A percentile compares a stretch with the other conserved stretches of the same genome.
Evolutionary conservation across 2,113 vertebrate genomes (phyloP).

Genomic region (Macquaria australasica): DNA sequence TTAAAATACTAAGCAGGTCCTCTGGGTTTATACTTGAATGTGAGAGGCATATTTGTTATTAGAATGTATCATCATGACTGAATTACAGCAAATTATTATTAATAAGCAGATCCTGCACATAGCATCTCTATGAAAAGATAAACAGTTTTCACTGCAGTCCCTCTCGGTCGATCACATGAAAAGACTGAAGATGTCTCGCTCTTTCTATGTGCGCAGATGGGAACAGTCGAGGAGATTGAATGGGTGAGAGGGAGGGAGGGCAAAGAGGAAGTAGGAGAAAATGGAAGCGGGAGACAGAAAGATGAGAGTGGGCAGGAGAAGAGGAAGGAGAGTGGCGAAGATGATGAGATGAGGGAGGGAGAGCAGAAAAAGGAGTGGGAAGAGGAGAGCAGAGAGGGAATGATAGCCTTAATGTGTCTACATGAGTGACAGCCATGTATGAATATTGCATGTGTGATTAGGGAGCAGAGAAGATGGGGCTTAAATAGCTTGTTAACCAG

Average conservation of each 20-base stretch:
- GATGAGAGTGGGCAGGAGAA: conserved; percentile 58
- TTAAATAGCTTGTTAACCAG: conserved; percentile 73
- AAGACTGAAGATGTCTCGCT: conserved; percentile 64
- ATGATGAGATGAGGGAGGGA: conserved; percentile 49
- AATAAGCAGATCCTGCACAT: conserved; percentile 67
- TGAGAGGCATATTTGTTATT: conserved; percentile 48
- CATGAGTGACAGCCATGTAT: conserved; percentile 71
- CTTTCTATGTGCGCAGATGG: conserved; percentile 68
- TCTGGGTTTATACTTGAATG: conserved; percentile 46
- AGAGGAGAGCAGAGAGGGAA: conserved; percentile 45
- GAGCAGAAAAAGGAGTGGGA: conserved; percentile 27
- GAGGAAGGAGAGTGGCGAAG: conserved; percentile 54
- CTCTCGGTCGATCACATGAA: conserved; percentile 49
- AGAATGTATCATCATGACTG: conserved; percentile 47
- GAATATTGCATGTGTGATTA: conserved; percentile 75
- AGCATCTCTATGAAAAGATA: conserved; percentile 61
- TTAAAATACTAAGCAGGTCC: conserved; percentile 48
- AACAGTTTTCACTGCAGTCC: conserved; percentile 55
- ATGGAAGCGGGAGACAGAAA: conserved; percentile 62
- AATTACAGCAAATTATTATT: conserved; percentile 67
- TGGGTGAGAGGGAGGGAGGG: conserved; percentile 55
- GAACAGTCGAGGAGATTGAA: conserved; percentile 58
- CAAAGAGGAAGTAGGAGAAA: conserved; percentile 68
- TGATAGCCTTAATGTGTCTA: conserved; percentile 64
- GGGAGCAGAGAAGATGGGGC: conserved; percentile 64